phyloP scores from a whole-genome alignment of 2,888 invertebrate genomes.

The Aethes cnicana region DNA sequence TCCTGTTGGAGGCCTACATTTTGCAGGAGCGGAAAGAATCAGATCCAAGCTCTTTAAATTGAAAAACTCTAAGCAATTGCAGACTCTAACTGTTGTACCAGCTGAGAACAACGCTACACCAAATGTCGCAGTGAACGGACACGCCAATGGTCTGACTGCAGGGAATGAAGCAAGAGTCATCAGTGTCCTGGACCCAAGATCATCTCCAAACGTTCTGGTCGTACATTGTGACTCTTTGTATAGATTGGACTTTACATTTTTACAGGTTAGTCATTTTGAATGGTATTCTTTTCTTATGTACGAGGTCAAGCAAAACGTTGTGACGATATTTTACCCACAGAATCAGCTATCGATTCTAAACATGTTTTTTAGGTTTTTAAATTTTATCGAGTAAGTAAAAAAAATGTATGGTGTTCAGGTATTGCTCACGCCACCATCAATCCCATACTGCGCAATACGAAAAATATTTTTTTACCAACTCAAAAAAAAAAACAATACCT shows the following conservation, averaged over 20 bases:
- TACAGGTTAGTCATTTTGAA: constrained; percentile 76
- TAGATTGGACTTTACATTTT: constrained; percentile 86
- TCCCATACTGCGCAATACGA: too few species aligned
- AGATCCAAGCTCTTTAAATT: constrained; percentile 54
- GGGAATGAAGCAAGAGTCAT: constrained; percentile 30
- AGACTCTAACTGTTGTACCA: constrained; percentile 46
- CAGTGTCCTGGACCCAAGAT: constrained; percentile 38
- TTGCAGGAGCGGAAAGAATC: constrained; percentile 71
- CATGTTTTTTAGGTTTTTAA: too few species aligned
- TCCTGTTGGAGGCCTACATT: constrained; percentile 68
- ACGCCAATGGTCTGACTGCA: constrained; percentile 19
- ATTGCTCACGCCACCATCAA: too few species aligned
- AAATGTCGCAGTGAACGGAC: constrained; percentile 22
- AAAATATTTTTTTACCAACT: too few species aligned
- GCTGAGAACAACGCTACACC: constrained; percentile 35
- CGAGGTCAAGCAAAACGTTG: too few species aligned
- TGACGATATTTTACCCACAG: too few species aligned
- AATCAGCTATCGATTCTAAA: too few species aligned
- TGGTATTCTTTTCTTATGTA: too few species aligned
- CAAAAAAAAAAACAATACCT: too few species aligned
- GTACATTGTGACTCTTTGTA: constrained; percentile 84
- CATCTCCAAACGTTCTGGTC: constrained; percentile 61
- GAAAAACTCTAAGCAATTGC: constrained; percentile 43
- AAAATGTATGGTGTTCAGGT: too few species aligned
- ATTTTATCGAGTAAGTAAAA: too few species aligned